Base-by-base conservation (phyloP, 2,888 invertebrate genomes). In the Rhagonycha lutea region DNA sequence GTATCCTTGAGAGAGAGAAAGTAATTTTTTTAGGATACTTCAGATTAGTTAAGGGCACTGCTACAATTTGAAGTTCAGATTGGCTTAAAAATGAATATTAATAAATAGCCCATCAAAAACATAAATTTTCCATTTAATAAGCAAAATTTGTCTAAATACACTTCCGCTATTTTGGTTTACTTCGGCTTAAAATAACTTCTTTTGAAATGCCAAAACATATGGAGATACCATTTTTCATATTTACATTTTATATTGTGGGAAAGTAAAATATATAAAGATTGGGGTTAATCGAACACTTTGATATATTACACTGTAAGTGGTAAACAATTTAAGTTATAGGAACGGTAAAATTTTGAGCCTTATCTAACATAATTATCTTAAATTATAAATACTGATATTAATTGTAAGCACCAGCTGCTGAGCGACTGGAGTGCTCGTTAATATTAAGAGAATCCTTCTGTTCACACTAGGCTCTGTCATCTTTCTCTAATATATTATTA, bases 351-450 rank as follows among this genome's bases (percentile, higher is more conserved):
- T 67, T 73, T 69, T 69, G 23, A 47, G 62, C 69, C 70, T 74
- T 74, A 74, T 74, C 74, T 70, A 74, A 74, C 69, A 74, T 69
- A 73, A 73, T 73, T 73, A 74, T 74, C 74, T n/a, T 28, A 47
- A 69, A 74, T 70, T 74, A 74, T 74, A 74, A 74, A 74, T 74
- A 74, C 74, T 26, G 74, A 74, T 74, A 74, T 70, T 74, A 74
- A 74, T 74, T 74, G 74, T 70, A 63, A 74, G 67, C 74, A 69
- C 69, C 74, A 74, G 74, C 69, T 74, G 74, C 32, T 74, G 69
- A 69, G 70, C 69, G 61, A 62, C 65, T 74, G 74, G 65, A 74
- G 74, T 74, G 69, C 69, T 74, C 74, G 74, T 74, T 74, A 74
- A 74, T 74, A 74, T 74, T 70, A 69, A 69, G 69, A 70, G 60